These are phyloP conservation scores for Habropoda laboriosa DNA, from an alignment of 1,140 invertebrate genomes.

Conservation along the genomic window DNA sequence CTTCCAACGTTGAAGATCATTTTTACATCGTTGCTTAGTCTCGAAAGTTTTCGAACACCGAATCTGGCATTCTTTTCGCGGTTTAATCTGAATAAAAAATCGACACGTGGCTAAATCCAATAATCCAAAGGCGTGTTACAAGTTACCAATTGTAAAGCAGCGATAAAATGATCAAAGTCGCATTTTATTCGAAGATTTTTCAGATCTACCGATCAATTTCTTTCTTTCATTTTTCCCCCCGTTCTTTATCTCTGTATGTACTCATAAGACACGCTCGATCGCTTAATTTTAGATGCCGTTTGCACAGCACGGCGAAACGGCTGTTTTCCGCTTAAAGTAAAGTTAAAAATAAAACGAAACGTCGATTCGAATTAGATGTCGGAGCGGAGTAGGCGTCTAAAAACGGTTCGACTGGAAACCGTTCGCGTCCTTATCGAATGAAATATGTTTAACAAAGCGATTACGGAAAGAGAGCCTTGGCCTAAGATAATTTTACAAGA, in stretches of 20 bases:
- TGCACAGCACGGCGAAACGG: neutral
- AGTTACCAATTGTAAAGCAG: too few relatives aligned
- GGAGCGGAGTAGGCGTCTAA: neutral
- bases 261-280: neutral
- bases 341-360: conserved; percentile 5
- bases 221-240: too few relatives aligned
- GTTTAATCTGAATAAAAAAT: too few relatives aligned
- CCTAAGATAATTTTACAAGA: conserved; percentile 8
- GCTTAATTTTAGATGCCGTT: neutral
- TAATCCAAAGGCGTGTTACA: too few relatives aligned
- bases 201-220: too few relatives aligned
- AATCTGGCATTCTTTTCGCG: too few relatives aligned
- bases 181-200: too few relatives aligned
- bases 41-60: too few relatives aligned
- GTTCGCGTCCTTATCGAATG: neutral
- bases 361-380: conserved; percentile 1
- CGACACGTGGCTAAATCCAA: too few relatives aligned
- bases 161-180: too few relatives aligned
- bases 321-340: neutral
- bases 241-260: neutral
- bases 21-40: too few relatives aligned
- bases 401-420: neutral
- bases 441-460: conserved; percentile 16
- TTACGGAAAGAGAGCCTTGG: neutral
- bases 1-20: too few relatives aligned